A percentile compares a stretch with the other conserved stretches of the same genome.
Conservation (phyloP, 2,888 invertebrate species). For the Sepioteuthis lessoniana region DNA sequence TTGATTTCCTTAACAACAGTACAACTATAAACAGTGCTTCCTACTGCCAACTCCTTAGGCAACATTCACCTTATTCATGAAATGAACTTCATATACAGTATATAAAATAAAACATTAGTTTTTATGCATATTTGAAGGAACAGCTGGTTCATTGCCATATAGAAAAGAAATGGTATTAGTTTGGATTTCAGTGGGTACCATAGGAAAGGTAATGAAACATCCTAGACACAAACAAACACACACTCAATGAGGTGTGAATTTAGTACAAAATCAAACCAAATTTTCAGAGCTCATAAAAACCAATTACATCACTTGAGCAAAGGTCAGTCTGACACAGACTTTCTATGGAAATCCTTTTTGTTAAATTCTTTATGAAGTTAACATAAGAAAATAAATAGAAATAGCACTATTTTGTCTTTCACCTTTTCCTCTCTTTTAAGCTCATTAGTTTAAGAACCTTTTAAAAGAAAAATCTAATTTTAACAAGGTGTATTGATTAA, state of each 20-base stretch:
- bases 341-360: not conserved
- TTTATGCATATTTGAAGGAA: not conserved
- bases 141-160: not conserved
- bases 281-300: not conserved
- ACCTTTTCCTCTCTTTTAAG: not conserved
- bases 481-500: conserved; percentile 5
- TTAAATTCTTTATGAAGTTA: not conserved
- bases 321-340: not conserved
- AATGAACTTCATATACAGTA: no score
- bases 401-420: not conserved
- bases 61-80: no score
- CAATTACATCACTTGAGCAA: not conserved
- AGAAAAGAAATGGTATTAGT: not conserved
- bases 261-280: not conserved
- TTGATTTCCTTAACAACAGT: no score
- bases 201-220: not conserved
- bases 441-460: not conserved
- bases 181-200: not conserved
- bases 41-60: no score
- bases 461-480: not conserved
- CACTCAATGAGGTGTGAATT: conserved; percentile 2
- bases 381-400: not conserved
- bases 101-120: not conserved
- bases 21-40: no score
- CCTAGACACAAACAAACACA: not conserved